These are phyloP conservation scores for Imbricaverruca yamaguchii DNA, from an alignment of 2,888 invertebrate genomes.

Conservation along the genomic window DNA sequence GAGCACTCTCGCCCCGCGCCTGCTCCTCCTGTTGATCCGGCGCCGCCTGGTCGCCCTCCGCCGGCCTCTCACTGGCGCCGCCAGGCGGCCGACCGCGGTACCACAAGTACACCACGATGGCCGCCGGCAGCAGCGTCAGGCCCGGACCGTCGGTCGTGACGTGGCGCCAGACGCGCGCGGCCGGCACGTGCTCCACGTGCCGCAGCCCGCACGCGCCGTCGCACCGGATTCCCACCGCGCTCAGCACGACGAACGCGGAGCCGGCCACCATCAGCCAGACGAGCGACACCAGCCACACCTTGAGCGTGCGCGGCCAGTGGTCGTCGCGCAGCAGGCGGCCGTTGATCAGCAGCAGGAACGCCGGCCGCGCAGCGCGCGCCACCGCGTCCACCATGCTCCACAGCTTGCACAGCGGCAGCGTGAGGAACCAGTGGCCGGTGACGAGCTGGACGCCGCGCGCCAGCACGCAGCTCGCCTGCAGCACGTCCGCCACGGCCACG, in stretches of 20 bases:
- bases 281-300: background rate
- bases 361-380: background rate
- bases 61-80: background rate
- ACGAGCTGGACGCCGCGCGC: background rate
- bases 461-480: constrained; percentile 1
- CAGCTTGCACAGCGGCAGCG: background rate
- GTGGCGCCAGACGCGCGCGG: background rate
- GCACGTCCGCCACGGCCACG: constrained; percentile 1
- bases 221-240: background rate
- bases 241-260: background rate
- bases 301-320: background rate
- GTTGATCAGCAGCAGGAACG: background rate
- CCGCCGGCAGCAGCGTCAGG: background rate
- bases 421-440: background rate
- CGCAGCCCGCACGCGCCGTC: background rate
- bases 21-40: background rate
- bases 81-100: background rate
- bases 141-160: background rate
- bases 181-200: background rate
- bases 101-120: background rate
- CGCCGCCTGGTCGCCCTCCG: background rate
- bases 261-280: background rate
- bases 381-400: background rate
- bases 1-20: background rate
- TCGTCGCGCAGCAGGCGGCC: background rate